phyloP scores from a whole-genome alignment of 2,888 invertebrate genomes.

The Megastigmus dorsalis region DNA sequence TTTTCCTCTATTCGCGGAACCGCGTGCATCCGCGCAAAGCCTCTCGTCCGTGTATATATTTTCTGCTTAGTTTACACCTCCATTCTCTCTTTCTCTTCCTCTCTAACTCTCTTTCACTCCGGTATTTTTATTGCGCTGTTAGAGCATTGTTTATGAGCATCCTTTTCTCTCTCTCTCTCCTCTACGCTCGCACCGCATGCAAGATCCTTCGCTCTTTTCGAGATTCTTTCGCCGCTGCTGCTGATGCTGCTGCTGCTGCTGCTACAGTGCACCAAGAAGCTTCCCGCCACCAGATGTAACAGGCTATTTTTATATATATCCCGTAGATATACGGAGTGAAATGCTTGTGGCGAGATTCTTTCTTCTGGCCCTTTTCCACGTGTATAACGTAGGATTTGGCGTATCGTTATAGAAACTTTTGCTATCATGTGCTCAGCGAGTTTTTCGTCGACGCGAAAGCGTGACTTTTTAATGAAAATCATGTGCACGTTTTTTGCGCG shows the following conservation, averaged over 20 bases:
- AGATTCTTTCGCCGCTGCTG: slow-evolving; percentile 16
- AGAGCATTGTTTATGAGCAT: slow-evolving; percentile 38
- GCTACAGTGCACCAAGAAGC: neutral
- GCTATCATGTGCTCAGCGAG: no score
- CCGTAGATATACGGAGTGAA: neutral
- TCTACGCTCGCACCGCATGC: slow-evolving; percentile 6
- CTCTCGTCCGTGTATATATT: neutral
- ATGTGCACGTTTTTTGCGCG: no score
- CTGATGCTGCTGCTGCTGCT: neutral
- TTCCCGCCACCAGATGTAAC: slow-evolving; percentile 31
- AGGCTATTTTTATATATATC: slow-evolving; percentile 21
- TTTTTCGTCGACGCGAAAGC: no score
- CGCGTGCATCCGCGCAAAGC: neutral
- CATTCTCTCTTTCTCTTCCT: neutral
- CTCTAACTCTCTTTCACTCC: neutral
- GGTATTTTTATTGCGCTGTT: slow-evolving; percentile 44
- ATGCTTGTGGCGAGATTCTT: neutral
- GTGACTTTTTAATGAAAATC: no score
- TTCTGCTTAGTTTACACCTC: slow-evolving; percentile 15
- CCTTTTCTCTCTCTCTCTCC: slow-evolving; percentile 25
- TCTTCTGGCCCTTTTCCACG: no score
- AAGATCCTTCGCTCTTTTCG: slow-evolving; percentile 27
- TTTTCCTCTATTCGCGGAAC: neutral
- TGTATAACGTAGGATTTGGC: no score
- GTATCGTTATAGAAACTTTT: no score